These are phyloP conservation scores for Tragulus kanchil DNA, from an alignment of 2,113 vertebrate genomes.

Conservation along the genomic window DNA sequence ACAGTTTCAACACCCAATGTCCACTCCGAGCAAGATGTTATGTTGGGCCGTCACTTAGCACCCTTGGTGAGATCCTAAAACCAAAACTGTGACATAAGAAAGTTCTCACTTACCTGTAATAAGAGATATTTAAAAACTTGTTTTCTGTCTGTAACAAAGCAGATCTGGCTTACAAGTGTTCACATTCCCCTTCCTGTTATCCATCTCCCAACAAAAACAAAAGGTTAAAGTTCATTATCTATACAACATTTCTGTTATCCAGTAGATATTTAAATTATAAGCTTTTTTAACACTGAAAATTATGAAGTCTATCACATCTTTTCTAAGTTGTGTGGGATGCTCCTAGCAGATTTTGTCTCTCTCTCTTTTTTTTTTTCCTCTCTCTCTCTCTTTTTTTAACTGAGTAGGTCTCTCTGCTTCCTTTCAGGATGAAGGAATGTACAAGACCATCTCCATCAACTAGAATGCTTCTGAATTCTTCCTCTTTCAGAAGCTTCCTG, in stretches of 20 bases:
- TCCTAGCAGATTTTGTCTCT: background rate
- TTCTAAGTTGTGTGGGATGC: background rate
- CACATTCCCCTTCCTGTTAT: background rate
- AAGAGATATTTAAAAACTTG: constrained; percentile 8
- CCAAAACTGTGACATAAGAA: background rate
- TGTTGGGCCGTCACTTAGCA: background rate
- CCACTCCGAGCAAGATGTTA: background rate
- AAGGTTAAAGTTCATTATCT: constrained; percentile 37
- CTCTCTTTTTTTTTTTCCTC: background rate
- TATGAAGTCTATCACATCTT: background rate
- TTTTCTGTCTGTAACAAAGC: constrained; percentile 30
- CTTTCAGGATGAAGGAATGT: background rate
- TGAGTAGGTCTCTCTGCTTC: background rate
- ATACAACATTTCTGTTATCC: background rate
- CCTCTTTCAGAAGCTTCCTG: background rate
- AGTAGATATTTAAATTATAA: background rate
- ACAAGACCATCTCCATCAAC: background rate
- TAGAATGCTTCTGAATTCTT: constrained; percentile 3
- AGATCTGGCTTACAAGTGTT: background rate
- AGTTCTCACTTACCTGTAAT: background rate
- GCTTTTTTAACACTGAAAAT: constrained; percentile 45
- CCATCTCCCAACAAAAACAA: background rate
- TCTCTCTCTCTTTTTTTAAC: background rate
- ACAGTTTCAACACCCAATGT: background rate
- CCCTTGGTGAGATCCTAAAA: background rate